phyloP scores from a whole-genome alignment of 2,888 invertebrate genomes.

The Sclerodermus sp. region DNA sequence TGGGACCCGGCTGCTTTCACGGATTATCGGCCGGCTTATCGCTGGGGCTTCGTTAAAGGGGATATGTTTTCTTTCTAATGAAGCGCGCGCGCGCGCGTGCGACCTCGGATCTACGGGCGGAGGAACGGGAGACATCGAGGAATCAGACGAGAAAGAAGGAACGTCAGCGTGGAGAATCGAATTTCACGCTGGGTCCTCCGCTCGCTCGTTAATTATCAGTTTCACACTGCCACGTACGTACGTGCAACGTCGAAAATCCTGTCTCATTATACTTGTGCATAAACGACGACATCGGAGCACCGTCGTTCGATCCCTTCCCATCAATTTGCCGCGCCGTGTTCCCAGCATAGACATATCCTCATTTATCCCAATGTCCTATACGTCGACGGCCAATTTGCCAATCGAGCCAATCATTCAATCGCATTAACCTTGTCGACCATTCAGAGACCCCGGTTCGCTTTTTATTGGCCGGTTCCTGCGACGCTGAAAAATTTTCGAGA shows the following conservation, averaged over 20 bases:
- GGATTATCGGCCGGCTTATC: too few species aligned
- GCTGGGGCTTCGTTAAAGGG: too few species aligned
- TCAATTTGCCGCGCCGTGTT: constrained; percentile 42
- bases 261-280: not conserved
- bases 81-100: too few species aligned
- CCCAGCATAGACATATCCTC: constrained; percentile 54
- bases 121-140: too few species aligned
- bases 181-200: too few species aligned
- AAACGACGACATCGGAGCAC: constrained; percentile 17
- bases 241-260: not conserved
- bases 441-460: constrained; percentile 34
- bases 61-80: too few species aligned
- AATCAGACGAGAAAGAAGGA: too few species aligned
- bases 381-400: constrained; percentile 51
- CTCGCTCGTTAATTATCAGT: not conserved
- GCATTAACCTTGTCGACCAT: constrained; percentile 54
- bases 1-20: too few species aligned
- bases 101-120: too few species aligned
- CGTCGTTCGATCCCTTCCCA: constrained; percentile 38
- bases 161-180: too few species aligned
- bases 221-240: not conserved
- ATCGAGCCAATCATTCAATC: constrained; percentile 56
- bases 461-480: constrained; percentile 49
- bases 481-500: constrained; percentile 16
- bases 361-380: constrained; percentile 53